Evolutionary conservation across 2,113 vertebrate species (phyloP).

Genomic region (Daubentonia madagascariensis): DNA sequence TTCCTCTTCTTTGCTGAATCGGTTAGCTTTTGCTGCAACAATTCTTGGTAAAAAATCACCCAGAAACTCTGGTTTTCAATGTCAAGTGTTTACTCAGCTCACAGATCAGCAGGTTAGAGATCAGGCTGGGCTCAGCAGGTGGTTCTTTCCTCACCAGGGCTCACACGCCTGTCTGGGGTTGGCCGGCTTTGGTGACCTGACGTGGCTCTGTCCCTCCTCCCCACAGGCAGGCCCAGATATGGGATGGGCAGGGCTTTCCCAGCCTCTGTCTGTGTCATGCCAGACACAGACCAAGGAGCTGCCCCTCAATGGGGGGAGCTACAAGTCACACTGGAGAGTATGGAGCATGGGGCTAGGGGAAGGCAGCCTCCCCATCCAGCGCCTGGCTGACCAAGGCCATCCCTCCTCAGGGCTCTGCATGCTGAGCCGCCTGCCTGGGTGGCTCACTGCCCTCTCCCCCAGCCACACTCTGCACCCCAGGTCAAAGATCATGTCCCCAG

Average conservation of each 20-base stretch:
- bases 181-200: no score
- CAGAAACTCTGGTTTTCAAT: neutral
- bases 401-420: accelerated
- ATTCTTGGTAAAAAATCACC: neutral
- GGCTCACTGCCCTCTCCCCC: neutral
- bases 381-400: accelerated
- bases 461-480: neutral
- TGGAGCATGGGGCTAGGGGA: neutral
- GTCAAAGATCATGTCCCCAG: no score
- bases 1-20: neutral
- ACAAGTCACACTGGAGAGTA: neutral
- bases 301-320: neutral
- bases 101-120: neutral
- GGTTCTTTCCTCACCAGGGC: neutral
- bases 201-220: no score
- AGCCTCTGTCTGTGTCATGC: neutral
- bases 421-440: neutral
- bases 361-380: neutral
- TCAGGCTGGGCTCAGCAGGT: neutral
- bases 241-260: no score
- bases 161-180: neutral
- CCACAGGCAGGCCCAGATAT: no score
- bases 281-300: neutral
- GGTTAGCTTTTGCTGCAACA: neutral
- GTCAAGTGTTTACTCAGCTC: no score